Base-by-base conservation (phyloP, 2,113 vertebrate genomes). In the Dolichallabes microphthalmus region DNA sequence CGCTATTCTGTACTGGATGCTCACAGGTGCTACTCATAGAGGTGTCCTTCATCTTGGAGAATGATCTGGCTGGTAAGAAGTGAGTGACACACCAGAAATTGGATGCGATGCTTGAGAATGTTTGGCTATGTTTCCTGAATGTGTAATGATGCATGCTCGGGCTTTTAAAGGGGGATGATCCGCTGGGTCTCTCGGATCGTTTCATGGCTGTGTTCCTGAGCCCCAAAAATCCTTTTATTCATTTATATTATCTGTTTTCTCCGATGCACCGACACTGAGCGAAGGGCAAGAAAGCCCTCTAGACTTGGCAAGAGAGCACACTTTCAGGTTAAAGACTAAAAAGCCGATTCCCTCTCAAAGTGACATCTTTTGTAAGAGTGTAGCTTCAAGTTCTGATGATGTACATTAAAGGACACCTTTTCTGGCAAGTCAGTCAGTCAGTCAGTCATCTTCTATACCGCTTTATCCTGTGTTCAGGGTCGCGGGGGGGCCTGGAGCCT, bases 21-120 rank as follows among this genome's bases (percentile, higher is more conserved):
- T 79, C 17, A 20, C 76, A 22, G 76, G 58, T 79, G n/a, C 20
- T 35, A 79, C 27, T 79, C 19, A 3, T 25, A 79, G 55, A 60
- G 30, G 55, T 60, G 76, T 58, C 76, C 76, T 35, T 79, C 76
- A 79, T 60, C 76, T 25, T 39, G 76, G 12, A 79, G 76, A 30
- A 39, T 39, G 76, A 79, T 57, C 39, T 79, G 76, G 30, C 27
- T 58, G 76, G 76, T 58, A 20, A 2, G 55, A 79, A 35, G 30
- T 79, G 76, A 79, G 76, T 79, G 76, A 79, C 76, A 79, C 55
- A 25, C 19, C 76, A 35, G 30, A 79, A 79, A 79, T 79, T 79
- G 55, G 76, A 79, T 57, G 30, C 19, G 30, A 60, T 79, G 30
- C 55, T 60, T 2, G 1, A 53, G 55, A 60, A 35, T 79, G 30